Conservation (phyloP, 2,113 vertebrate genomes). For the Macrotis lagotis region DNA sequence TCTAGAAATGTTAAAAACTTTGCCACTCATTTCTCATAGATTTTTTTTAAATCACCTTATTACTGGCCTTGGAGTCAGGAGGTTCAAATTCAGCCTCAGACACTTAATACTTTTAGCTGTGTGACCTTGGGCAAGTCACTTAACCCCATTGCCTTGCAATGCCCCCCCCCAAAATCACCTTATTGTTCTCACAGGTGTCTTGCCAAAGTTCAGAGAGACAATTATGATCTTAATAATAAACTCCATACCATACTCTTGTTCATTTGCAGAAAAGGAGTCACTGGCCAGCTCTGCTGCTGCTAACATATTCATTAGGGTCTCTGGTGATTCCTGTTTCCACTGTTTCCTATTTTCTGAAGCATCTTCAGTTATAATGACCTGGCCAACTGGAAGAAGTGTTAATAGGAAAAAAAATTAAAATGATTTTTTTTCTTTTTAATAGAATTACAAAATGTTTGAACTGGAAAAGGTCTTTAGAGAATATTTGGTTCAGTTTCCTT, state of each 20-base stretch:
- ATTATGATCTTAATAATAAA: conserved; percentile 43
- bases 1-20: conserved; percentile 6
- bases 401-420: conserved; percentile 7
- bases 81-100: no score
- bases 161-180: no score
- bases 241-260: conserved; percentile 76
- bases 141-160: no score
- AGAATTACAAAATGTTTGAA: conserved; percentile 43
- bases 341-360: conserved; percentile 78
- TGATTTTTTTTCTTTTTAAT: conserved; percentile 22
- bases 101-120: no score
- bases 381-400: conserved; percentile 62
- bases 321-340: conserved; percentile 83
- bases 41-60: not conserved
- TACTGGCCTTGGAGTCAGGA: no score
- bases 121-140: no score
- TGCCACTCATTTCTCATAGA: not conserved
- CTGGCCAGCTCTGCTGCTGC: conserved; percentile 80
- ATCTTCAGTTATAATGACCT: conserved; percentile 42
- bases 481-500: not conserved
- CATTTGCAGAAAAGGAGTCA: conserved; percentile 62
- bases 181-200: not conserved
- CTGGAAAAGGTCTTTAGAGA: not conserved
- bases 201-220: not conserved
- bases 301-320: conserved; percentile 84